A percentile compares a stretch with the other conserved stretches of the same genome.
phyloP scores from a whole-genome alignment of 2,888 invertebrate species.

The Sinotaia quadrata region DNA sequence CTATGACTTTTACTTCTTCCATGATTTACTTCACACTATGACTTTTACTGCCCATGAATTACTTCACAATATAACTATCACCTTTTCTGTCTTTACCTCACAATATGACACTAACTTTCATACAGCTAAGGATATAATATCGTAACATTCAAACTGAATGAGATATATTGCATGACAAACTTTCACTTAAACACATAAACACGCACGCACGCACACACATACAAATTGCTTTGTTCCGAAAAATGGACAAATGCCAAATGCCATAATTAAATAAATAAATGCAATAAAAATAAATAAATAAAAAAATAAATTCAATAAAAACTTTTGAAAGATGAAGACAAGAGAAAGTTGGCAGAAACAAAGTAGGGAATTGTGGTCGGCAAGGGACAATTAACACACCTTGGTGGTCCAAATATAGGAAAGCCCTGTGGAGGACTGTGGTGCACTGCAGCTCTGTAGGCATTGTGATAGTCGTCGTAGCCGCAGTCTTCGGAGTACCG shows the following conservation, averaged over 20 bases:
- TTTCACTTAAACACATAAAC: not conserved
- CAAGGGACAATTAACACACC: conserved; percentile 35
- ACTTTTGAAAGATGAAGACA: not conserved
- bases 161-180: too few species aligned
- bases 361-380: not conserved
- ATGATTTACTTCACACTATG: too few species aligned
- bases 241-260: not conserved
- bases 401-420: conserved; percentile 56
- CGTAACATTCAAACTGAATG: too few species aligned
- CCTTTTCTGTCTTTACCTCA: too few species aligned
- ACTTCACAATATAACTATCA: too few species aligned
- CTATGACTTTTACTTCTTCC: too few species aligned
- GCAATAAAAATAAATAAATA: not conserved
- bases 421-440: conserved; percentile 49
- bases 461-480: conserved; percentile 59
- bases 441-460: conserved; percentile 50
- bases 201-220: not conserved
- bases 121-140: too few species aligned
- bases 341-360: not conserved
- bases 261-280: not conserved
- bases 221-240: not conserved
- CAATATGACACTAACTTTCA: too few species aligned
- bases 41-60: too few species aligned
- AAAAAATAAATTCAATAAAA: not conserved
- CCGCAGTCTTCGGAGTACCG: conserved; percentile 50